A percentile compares a stretch with the other conserved stretches of the same genome.
Evolutionary conservation across 1,140 invertebrate species (phyloP).

Genomic region (Pseudobourletiella spinata): DNA sequence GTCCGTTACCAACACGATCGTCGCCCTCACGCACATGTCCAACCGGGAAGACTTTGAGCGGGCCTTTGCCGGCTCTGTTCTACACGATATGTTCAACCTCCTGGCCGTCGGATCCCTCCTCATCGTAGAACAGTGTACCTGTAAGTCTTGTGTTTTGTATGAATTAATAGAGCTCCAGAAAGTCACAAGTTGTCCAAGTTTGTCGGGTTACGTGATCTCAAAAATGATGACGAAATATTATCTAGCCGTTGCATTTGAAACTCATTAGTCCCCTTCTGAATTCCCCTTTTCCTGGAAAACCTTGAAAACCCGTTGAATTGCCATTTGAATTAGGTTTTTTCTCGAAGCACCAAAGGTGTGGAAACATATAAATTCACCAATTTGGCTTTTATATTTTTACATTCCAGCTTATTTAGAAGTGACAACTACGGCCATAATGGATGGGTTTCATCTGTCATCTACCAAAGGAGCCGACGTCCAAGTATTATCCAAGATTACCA

Average conservation of each 20-base stretch:
- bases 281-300: no score
- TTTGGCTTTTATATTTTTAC: constrained; percentile 7
- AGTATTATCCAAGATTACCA: constrained; percentile 45
- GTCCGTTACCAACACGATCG: constrained; percentile 52
- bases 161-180: no score
- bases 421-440: constrained; percentile 40
- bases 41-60: constrained; percentile 45
- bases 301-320: no score
- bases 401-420: constrained; percentile 42
- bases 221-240: constrained; percentile 11
- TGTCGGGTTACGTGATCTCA: constrained; percentile 7
- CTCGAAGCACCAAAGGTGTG: no score
- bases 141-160: no score
- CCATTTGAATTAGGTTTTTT: no score
- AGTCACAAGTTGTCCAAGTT: no score
- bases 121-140: constrained; percentile 40
- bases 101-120: constrained; percentile 43
- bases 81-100: constrained; percentile 52
- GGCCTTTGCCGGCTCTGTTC: constrained; percentile 50
- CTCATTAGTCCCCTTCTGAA: no score
- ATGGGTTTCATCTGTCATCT: constrained; percentile 36
- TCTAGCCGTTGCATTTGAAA: no score
- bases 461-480: constrained; percentile 41
- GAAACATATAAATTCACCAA: no score
- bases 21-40: constrained; percentile 46